Base-by-base conservation (phyloP, 2,113 vertebrate species). In the Sorex fumeus region DNA sequence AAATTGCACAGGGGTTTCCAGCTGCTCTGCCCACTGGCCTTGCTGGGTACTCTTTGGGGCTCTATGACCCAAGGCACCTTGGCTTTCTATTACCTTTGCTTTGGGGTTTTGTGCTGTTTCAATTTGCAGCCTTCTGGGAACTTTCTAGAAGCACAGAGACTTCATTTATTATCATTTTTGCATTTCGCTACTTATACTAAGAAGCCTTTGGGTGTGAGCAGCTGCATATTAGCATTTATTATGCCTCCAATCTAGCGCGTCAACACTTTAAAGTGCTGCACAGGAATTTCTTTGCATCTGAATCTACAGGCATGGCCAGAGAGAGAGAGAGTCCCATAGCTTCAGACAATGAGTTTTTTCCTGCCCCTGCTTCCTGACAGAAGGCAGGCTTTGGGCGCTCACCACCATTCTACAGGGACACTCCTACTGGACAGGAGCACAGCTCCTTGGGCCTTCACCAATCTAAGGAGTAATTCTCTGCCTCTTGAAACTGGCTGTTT, bases 141-240 rank as follows among this genome's bases (percentile, higher is more conserved):
- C 32, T 84, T 93, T 84, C 62, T 53, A 71, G 77, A 89, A 36
- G 53, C 79, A 72, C 12, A 32, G n/a, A 91, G 12, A 23, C 75
- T 94, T 75, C 72, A 81, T 93, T 92, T 94, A 93, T 94, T 92
- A 72, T 45, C 57, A 74, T 88, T 84, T 60, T 79, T 93, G 57
- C 67, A 94, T 86, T 93, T 92, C 64, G 36, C 94, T 92, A 86
- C 82, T 94, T 93, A 66, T 80, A 36, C 53, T 84, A 86, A 72
- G 57, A 91, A 71, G 88, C 67, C 76, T 93, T 87, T 90, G 83
- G 88, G 86, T 90, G 19, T 88, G 71, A 94, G 40, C 91, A 95
- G 88, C 72, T 97, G 71, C n/a, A 60, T 88, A 77, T 95, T 93
- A 93, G 83, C 83, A 90, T 94, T 93, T 88, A 80, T 95, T 88